Evolutionary conservation across 2,888 invertebrate genomes (phyloP).

Genomic region (Dicranocentrus wangi): DNA sequence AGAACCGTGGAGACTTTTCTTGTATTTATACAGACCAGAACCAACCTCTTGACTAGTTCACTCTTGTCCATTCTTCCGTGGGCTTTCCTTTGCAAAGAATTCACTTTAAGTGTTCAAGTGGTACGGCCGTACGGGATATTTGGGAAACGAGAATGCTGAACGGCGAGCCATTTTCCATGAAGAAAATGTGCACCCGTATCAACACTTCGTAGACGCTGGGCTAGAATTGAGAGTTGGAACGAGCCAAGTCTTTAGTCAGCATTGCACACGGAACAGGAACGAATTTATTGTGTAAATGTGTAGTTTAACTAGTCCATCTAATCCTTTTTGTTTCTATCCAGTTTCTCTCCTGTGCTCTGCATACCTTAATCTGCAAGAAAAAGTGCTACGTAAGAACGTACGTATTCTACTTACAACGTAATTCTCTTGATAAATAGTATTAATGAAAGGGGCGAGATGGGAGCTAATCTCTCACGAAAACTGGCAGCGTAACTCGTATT

Average conservation of each 20-base stretch:
- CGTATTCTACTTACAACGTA: background rate
- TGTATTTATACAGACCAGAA: no score
- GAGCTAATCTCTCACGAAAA: conserved; percentile 29
- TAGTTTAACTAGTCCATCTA: conserved; percentile 32
- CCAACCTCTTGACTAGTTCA: background rate
- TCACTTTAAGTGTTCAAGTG: background rate
- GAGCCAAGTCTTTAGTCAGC: background rate
- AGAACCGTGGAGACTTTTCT: background rate
- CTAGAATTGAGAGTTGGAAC: no score
- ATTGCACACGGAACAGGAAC: background rate
- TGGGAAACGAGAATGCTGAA: conserved; percentile 15
- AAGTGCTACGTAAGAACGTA: background rate
- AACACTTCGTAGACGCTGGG: no score
- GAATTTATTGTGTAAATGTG: conserved; percentile 25
- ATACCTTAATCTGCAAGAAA: background rate
- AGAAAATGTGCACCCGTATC: no score
- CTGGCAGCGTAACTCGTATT: background rate
- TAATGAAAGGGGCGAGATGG: conserved; percentile 23
- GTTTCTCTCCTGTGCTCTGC: background rate
- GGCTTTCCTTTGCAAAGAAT: no score
- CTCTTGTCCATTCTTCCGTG: background rate
- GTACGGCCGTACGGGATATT: conserved; percentile 1
- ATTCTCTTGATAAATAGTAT: background rate
- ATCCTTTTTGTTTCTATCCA: conserved; percentile 11
- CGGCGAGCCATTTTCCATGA: background rate